A percentile compares a stretch with the other conserved stretches of the same genome.
These are phyloP conservation scores for Dexiosoma caninum DNA, from an alignment of 2,888 invertebrate genomes.

Conservation along the genomic window DNA sequence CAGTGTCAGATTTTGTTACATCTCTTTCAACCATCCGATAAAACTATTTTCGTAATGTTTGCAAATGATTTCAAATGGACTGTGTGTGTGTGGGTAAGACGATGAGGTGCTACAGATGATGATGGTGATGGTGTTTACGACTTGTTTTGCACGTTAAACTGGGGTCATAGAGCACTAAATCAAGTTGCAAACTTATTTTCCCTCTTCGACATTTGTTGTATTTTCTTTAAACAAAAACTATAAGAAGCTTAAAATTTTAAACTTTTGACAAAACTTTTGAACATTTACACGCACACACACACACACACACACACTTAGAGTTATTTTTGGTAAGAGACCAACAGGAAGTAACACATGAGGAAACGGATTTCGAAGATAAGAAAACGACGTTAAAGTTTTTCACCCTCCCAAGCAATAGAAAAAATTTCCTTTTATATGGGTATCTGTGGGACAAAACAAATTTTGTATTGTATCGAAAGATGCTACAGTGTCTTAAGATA, in stretches of 20 bases:
- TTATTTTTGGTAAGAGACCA: conserved; percentile 1
- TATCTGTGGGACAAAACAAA: conserved; percentile 36
- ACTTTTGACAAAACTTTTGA: conserved; percentile 38
- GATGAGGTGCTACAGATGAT: conserved; percentile 19
- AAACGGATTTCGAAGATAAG: conserved; percentile 58
- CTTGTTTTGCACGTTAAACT: conserved; percentile 72
- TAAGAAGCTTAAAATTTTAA: conserved; percentile 63
- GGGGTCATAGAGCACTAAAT: conserved; percentile 78
- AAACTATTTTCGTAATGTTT: conserved; percentile 35
- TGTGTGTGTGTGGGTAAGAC: conserved; percentile 24
- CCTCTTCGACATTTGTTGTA: conserved; percentile 46
- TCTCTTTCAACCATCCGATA: not conserved
- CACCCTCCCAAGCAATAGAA: not conserved
- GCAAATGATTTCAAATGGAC: conserved; percentile 63
- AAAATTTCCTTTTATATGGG: not conserved
- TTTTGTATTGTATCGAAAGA: conserved; percentile 53
- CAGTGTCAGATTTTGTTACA: not conserved
- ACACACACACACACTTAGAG: conserved; percentile 5
- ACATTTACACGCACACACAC: conserved; percentile 2
- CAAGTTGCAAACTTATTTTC: conserved; percentile 70
- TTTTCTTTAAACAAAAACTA: conserved; percentile 47
- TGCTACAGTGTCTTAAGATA: conserved; percentile 61
- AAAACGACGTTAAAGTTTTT: conserved; percentile 47
- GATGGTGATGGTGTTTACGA: conserved; percentile 72
- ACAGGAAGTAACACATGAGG: conserved; percentile 47